Evolutionary conservation across 2,113 vertebrate species (phyloP).

Genomic region (Pungitius pungitius): DNA sequence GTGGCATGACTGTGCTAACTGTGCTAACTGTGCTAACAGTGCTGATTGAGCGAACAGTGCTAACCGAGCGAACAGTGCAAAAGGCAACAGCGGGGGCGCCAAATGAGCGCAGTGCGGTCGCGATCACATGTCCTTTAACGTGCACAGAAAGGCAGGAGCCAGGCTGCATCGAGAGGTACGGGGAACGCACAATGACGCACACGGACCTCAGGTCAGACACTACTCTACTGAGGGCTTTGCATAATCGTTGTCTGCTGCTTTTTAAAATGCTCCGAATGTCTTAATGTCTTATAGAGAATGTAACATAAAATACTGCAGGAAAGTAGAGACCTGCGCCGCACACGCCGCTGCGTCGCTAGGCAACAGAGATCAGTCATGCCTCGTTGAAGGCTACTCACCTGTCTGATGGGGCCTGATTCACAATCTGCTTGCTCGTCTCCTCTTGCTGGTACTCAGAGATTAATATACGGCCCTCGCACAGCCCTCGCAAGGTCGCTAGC

Average conservation of each 20-base stretch:
- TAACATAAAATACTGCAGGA: background rate
- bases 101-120: too few species aligned
- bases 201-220: too few species aligned
- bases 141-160: background rate
- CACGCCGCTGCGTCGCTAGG: background rate
- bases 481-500: too few species aligned
- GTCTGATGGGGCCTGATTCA: background rate
- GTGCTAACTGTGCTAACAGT: too few species aligned
- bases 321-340: background rate
- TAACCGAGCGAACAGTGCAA: too few species aligned
- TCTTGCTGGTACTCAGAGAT: too few species aligned
- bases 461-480: too few species aligned
- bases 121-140: background rate
- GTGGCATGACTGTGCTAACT: too few species aligned
- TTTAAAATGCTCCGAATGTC: background rate
- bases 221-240: too few species aligned
- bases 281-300: background rate
- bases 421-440: too few species aligned
- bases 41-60: too few species aligned
- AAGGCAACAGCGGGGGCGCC: too few species aligned
- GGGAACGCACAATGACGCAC: background rate
- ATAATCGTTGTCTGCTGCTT: background rate
- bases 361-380: background rate
- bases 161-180: background rate
- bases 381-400: background rate